A percentile compares a stretch with the other conserved stretches of the same genome.
These are phyloP conservation scores for Leptinotarsa haldemani DNA, from an alignment of 2,888 invertebrate genomes.

Conservation along the genomic window DNA sequence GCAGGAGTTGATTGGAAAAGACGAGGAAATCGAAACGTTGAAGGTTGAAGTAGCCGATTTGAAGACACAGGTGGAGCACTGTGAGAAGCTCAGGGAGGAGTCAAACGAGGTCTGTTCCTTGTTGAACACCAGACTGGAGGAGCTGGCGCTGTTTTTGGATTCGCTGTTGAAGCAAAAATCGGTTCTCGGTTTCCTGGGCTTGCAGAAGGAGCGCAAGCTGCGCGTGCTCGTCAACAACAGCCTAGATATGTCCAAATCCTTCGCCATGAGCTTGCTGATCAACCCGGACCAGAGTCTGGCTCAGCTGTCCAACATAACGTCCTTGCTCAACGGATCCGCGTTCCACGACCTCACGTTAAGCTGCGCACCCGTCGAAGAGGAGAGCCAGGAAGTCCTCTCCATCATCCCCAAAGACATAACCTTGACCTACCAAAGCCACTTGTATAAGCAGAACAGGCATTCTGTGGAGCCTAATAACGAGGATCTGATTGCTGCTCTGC, in stretches of 20 bases:
- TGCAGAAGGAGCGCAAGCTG: slow-evolving; percentile 67
- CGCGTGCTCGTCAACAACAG: slow-evolving; percentile 70
- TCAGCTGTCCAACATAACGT: slow-evolving; percentile 67
- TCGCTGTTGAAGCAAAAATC: slow-evolving; percentile 73
- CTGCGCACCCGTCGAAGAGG: slow-evolving; percentile 36
- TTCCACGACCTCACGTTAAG: slow-evolving; percentile 50
- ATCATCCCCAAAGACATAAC: slow-evolving; percentile 59
- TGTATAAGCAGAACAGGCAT: slow-evolving; percentile 50
- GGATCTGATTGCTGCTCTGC: slow-evolving; percentile 57
- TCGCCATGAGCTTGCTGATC: slow-evolving; percentile 64
- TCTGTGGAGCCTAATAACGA: slow-evolving; percentile 46
- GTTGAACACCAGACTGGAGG: slow-evolving; percentile 73
- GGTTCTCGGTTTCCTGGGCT: slow-evolving; percentile 68
- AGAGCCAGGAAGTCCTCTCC: slow-evolving; percentile 52
- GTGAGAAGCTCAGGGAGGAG: slow-evolving; percentile 63
- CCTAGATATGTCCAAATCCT: slow-evolving; percentile 68
- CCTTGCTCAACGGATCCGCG: slow-evolving; percentile 62
- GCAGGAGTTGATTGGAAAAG: slow-evolving; percentile 63
- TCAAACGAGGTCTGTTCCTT: slow-evolving; percentile 66
- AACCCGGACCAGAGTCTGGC: slow-evolving; percentile 67
- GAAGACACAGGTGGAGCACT: slow-evolving; percentile 59
- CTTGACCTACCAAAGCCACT: slow-evolving; percentile 60
- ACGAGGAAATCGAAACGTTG: slow-evolving; percentile 57
- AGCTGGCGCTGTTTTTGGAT: slow-evolving; percentile 75
- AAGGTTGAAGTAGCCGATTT: slow-evolving; percentile 57